Base-by-base conservation (phyloP, 1,140 invertebrate genomes). In the Pogonomyrmex barbatus region DNA sequence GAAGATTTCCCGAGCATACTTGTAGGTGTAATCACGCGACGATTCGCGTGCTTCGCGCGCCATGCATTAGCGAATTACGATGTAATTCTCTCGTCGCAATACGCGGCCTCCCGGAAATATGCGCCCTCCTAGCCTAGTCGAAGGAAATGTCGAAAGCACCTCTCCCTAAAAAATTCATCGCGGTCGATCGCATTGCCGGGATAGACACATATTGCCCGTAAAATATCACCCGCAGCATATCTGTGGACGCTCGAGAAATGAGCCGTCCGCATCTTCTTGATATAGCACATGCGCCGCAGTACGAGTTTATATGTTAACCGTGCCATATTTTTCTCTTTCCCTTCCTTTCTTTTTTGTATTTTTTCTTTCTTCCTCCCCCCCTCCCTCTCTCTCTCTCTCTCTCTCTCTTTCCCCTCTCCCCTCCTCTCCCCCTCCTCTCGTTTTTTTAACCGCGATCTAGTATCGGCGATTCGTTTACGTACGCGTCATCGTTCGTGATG, bases 81-180 rank as follows among this genome's bases (percentile, higher is more conserved):
- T 2, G n/a, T 56, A 81, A 81, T 81, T 33, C 42, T 56, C 39
- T 39, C 36, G 4, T n/a, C 14, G 17, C 17, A 50, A 52, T 17
- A 8, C 9, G 8, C n/a, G 9, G 4, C 30, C 12, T 3, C 10
- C 24, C 24, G 24, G 24, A 24, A 39, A 30, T 50, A 45, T 58
- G 33, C 14, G 12, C 9, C 58, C 24, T 24, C 24, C 24, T 24
- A 24, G 24, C 24, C 24, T 24, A 24, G 24, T 24, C 24, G 24
- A 24, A 24, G 3, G 9, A 12, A 6, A n/a, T 52, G 54, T 88
- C 71, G 45, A 67, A 52, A 33, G 24, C n/a, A n/a, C 10, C 47
- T 50, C 2, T 33, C 30, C 14, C 4, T 89, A 45, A 87, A 89
- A 87, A 77, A 89, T 85, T 87, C n/a, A 89, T 76, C 42, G 39